Evolutionary conservation across 2,797 vertebrate species (phyloP).

Genomic region (Dendrocincla fuliginosa): DNA sequence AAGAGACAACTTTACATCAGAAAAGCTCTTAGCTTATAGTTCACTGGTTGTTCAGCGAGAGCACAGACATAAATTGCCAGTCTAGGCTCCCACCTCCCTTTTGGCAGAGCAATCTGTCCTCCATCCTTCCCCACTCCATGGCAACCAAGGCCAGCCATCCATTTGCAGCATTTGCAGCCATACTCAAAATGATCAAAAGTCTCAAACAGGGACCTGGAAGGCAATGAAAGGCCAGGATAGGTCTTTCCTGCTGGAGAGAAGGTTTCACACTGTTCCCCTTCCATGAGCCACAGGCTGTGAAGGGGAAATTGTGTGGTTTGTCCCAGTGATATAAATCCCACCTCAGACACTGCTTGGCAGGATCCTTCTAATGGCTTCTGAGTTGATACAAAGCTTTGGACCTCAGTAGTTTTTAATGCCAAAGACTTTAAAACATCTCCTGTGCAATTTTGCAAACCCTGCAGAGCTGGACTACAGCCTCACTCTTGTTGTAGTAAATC

Average conservation of each 20-base stretch:
- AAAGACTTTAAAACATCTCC: neutral
- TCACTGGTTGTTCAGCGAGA: neutral
- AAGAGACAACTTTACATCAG: neutral
- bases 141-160: neutral
- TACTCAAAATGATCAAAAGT: neutral
- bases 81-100: neutral
- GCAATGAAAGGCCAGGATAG: neutral
- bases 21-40: neutral
- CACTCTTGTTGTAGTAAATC: neutral
- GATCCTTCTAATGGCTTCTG: neutral
- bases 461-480: neutral
- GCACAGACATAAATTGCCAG: neutral
- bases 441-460: neutral
- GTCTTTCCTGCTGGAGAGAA: neutral
- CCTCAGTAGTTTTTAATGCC: neutral
- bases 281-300: neutral
- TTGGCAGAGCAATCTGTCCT: neutral
- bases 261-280: neutral
- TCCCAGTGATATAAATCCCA: neutral
- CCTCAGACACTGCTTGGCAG: neutral
- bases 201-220: neutral
- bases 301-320: neutral
- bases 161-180: neutral
- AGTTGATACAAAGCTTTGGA: neutral
- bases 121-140: neutral